Evolutionary conservation across 2,888 invertebrate genomes (phyloP), one percentile per base, ranked within the genome.

Genomic region (Hirtodrosophila cameraria): DNA sequence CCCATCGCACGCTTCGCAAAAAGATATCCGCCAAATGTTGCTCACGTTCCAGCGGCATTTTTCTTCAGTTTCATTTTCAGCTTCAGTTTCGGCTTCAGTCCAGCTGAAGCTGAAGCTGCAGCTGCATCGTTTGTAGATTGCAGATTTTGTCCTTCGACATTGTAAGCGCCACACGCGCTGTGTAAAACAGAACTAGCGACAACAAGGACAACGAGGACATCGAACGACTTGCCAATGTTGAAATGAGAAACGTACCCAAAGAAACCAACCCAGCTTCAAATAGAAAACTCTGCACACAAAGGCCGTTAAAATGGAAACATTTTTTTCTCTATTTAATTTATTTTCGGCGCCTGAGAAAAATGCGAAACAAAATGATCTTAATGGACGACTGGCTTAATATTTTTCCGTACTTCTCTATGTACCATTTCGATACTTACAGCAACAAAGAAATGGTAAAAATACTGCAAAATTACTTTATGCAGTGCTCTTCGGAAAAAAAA

Each of bases 31-130:
- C 52, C 45, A 36, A 80, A 63, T 49, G 70, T 54, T 57, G 65
- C 70, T 73, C 80, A 84, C 84, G 80, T 84, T 78, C 57, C 81
- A 73, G 75, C 48, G 73, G 75, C 78, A 83, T 80, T 80, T 80
- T 80, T 75, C 84, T 73, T 50, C 28, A 41, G 38, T 27, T 63
- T 57, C 42, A 28, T 15, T 38, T 39, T 23, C 43, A 30, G 57
- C 42, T 38, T 43, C 25, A 38, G 55, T 53, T 64, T n/a, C n/a
- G n/a, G n/a, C n/a, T n/a, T n/a, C n/a, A n/a, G n/a, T n/a, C n/a
- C n/a, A n/a, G n/a, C n/a, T n/a, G n/a, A n/a, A n/a, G n/a, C n/a
- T n/a, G n/a, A n/a, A n/a, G n/a, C n/a, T n/a, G n/a, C 58, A 55
- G 57, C 71, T 54, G 67, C 67, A 67, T 38, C 59, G 35, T 42